phyloP scores from a whole-genome alignment of 92 coral and sea anemone species.

The Heliopora coerulea region DNA sequence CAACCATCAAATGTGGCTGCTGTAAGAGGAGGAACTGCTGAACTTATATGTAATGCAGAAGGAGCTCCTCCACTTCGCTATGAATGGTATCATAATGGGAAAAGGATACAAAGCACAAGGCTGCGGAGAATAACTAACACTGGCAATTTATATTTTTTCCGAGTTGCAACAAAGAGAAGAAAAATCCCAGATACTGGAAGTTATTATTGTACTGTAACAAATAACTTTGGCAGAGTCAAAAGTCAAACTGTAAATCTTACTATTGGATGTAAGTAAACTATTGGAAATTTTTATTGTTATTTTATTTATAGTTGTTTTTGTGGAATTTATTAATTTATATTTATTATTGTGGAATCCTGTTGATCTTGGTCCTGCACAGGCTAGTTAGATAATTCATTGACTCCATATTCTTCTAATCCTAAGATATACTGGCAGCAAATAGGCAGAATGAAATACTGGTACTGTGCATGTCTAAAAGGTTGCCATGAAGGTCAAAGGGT shows the following conservation, averaged over 20 bases:
- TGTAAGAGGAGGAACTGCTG: constrained; percentile 60
- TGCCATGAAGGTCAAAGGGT: too few relatives aligned
- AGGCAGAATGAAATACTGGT: too few relatives aligned
- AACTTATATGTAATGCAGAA: constrained; percentile 63
- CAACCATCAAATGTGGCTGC: constrained; percentile 65
- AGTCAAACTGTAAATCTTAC: constrained; percentile 71
- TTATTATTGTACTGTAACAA: constrained; percentile 84
- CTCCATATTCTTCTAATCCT: too few relatives aligned
- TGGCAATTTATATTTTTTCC: constrained; percentile 62
- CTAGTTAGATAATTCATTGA: too few relatives aligned
- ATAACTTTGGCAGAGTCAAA: constrained; percentile 55
- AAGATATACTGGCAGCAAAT: too few relatives aligned
- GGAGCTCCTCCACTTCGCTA: constrained; percentile 65
- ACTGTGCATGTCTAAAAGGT: too few relatives aligned
- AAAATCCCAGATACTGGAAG: constrained; percentile 66
- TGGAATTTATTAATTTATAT: too few relatives aligned
- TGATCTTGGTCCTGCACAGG: too few relatives aligned
- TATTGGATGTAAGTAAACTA: constrained; percentile 84
- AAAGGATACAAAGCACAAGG: constrained; percentile 50
- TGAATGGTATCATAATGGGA: constrained; percentile 76
- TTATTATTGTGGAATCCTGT: too few relatives aligned
- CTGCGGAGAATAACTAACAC: constrained; percentile 54
- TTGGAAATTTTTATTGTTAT: too few relatives aligned
- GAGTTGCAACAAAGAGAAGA: constrained; percentile 57
- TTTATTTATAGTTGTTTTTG: too few relatives aligned